These are phyloP conservation scores for Danionella dracula DNA, from an alignment of 2,797 vertebrate genomes.

Conservation along the genomic window DNA sequence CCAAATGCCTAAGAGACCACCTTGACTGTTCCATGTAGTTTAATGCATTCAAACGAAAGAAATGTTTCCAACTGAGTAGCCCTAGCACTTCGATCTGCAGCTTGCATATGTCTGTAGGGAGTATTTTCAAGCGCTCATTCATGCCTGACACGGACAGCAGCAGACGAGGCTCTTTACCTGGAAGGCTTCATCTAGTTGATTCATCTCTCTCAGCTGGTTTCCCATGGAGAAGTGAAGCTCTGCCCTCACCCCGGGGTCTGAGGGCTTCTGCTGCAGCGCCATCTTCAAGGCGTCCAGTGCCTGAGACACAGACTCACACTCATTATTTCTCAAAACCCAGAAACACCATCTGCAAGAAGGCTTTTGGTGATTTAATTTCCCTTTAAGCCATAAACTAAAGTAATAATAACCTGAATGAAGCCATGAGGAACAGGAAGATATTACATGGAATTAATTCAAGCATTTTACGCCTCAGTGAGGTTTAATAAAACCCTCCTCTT, in stretches of 20 bases:
- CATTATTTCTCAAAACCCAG: background rate
- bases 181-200: constrained; percentile 86
- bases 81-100: background rate
- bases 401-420: background rate
- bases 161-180: constrained; percentile 66
- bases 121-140: background rate
- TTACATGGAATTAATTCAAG: background rate
- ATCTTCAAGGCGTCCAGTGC: constrained; percentile 81
- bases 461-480: background rate
- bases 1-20: no score
- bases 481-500: background rate
- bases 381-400: no score
- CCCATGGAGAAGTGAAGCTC: constrained; percentile 95
- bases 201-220: constrained; percentile 93
- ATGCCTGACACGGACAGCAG: background rate
- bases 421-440: background rate
- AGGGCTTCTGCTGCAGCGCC: constrained; percentile 83
- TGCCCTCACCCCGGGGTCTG: constrained; percentile 78
- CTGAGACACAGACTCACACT: constrained; percentile 58
- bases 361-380: background rate
- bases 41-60: background rate
- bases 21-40: no score
- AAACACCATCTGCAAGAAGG: background rate
- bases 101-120: background rate
- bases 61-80: background rate